Conservation (phyloP, 2,888 invertebrate species). For the Eugnorisma glareosa region DNA sequence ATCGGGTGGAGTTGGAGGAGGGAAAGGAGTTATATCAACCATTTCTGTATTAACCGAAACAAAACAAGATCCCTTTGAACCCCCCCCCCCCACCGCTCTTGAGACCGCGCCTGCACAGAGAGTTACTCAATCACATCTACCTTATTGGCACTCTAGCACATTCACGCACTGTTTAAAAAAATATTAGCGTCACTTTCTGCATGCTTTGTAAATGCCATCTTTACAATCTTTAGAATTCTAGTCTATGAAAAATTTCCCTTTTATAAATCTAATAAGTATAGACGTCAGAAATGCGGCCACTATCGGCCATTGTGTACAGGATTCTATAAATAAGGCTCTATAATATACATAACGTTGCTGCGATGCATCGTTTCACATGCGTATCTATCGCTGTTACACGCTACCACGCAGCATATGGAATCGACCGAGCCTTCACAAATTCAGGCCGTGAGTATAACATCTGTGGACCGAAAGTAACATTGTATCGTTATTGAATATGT, state of each 20-base stretch:
- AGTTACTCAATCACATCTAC: not conserved
- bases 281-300: conserved; percentile 53
- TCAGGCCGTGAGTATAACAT: conserved; percentile 67
- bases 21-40: too few species aligned
- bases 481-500: conserved; percentile 34
- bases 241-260: not conserved
- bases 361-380: conserved; percentile 96
- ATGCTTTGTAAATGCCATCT: conserved; percentile 24
- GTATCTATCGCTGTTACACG: conserved; percentile 81
- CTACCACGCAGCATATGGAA: conserved; percentile 94
- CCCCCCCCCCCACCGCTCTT: not conserved
- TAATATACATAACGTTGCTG: conserved; percentile 76
- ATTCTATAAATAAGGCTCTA: conserved; percentile 22
- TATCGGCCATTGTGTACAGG: conserved; percentile 43
- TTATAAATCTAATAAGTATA: conserved; percentile 7
- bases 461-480: conserved; percentile 38
- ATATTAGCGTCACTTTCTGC: conserved; percentile 15
- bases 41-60: too few species aligned
- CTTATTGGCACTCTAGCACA: conserved; percentile 33
- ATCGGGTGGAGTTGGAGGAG: too few species aligned
- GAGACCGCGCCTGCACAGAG: not conserved
- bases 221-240: not conserved
- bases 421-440: conserved; percentile 83
- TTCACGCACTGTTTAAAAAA: conserved; percentile 29
- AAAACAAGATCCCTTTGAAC: too few species aligned